Evolutionary conservation across 2,113 vertebrate genomes (phyloP), one percentile per base, ranked within the genome.

Genomic region (Numenius arquata): DNA sequence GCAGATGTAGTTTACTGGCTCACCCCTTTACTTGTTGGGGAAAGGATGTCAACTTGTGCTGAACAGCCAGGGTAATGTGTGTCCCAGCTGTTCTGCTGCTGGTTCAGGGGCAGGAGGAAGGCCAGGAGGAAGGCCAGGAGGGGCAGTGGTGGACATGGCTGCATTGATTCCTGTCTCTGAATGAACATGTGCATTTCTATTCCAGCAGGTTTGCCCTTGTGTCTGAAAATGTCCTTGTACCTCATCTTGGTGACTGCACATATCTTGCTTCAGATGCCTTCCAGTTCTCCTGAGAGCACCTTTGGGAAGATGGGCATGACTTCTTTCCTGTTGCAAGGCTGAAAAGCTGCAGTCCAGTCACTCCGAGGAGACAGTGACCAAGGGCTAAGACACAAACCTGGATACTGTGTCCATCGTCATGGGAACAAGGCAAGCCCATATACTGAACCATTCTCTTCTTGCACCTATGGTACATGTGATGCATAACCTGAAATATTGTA

Each of bases 141-240:
- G 2, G 4, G 4, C 16, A 62, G 21, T 1, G 2, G 15, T 2
- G 3, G 30, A 80, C 1, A 2, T 14, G 12, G 10, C 68, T 75
- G 34, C 25, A 47, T 34, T 0, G 0, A 11, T 65, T 90, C 25
- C 63, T 34, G 15, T 38, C 22, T 71, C 43, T 72, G 23, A 9
- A 52, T 43, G 23, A 70, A 25, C 1, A 1, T 2, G 6, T 29
- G 21, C 18, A 6, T 76, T 65, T 52, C 70, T 53, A 3, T 59
- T 65, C 6, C 10, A 65, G 43, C 25, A 76, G 16, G 34, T 41
- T 25, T 0, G 1, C 15, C 20, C 9, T 5, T 6, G 12, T 80
- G 17, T 45, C 32, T 74, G 53, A 66, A 80, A 72, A 53, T 0
- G 0, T 45, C 17, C 34, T 47, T 3, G 1, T 45, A 26, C 19